These are phyloP conservation scores for Marasmarcha lunaedactyla DNA, from an alignment of 2,888 invertebrate species.

Conservation along the genomic window DNA sequence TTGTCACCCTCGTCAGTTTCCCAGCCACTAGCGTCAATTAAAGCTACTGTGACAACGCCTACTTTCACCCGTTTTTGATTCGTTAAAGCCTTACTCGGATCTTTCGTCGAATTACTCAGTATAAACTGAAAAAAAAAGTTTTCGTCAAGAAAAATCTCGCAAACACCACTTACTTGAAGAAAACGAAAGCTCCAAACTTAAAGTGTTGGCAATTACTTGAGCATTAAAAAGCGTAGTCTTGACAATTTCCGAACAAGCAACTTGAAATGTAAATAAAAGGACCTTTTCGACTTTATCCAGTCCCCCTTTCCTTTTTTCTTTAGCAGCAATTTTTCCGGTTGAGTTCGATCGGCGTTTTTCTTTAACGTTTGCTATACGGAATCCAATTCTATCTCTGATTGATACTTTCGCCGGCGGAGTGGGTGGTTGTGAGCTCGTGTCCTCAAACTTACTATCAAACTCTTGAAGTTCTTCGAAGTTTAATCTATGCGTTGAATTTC, in stretches of 20 bases:
- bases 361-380: slow-evolving; percentile 32
- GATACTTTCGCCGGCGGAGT: slow-evolving; percentile 12
- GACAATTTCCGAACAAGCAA: background rate
- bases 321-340: slow-evolving; percentile 24
- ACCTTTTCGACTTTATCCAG: slow-evolving; percentile 44
- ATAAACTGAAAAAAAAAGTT: slow-evolving; percentile 32
- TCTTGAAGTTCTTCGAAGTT: too few species aligned
- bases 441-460: too few species aligned
- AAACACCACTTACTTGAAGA: background rate
- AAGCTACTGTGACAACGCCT: slow-evolving; percentile 89
- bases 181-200: background rate
- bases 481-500: too few species aligned
- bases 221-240: slow-evolving; percentile 6
- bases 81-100: slow-evolving; percentile 29
- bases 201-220: slow-evolving; percentile 1
- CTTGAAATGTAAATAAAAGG: slow-evolving; percentile 7
- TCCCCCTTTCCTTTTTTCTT: slow-evolving; percentile 29
- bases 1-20: slow-evolving; percentile 83
- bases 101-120: slow-evolving; percentile 43
- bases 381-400: slow-evolving; percentile 41
- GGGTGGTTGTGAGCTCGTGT: too few species aligned
- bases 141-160: background rate
- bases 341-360: slow-evolving; percentile 29
- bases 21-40: slow-evolving; percentile 91
- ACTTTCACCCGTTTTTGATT: slow-evolving; percentile 20